Evolutionary conservation across 2,113 vertebrate genomes (phyloP).

Genomic region (Tiliqua scincoides): DNA sequence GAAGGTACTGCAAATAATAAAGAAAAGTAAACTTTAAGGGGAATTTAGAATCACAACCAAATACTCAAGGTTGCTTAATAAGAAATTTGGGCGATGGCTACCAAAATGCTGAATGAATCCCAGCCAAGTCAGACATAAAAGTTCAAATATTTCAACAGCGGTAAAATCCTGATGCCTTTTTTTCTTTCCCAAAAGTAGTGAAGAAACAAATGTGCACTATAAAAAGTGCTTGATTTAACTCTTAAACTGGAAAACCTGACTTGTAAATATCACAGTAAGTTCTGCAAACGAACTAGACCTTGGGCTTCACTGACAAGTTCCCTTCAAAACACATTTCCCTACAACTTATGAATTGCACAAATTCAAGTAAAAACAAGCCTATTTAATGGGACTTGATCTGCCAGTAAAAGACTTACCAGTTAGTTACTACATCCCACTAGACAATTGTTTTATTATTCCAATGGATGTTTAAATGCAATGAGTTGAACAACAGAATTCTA

Average conservation of each 20-base stretch:
- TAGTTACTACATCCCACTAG: not conserved
- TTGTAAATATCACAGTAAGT: not conserved
- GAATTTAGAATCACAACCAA: slow-evolving; percentile 42
- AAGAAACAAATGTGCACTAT: not conserved
- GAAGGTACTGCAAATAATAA: slow-evolving; percentile 20
- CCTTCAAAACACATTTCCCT: not conserved
- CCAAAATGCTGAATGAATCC: slow-evolving; percentile 39
- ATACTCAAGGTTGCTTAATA: slow-evolving; percentile 46
- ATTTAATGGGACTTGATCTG: not conserved
- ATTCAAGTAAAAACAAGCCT: not conserved
- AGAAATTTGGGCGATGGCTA: slow-evolving; percentile 50
- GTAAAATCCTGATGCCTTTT: slow-evolving; percentile 25
- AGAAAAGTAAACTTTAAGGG: slow-evolving; percentile 36
- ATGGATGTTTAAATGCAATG: not conserved
- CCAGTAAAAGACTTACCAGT: not conserved
- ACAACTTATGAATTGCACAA: not conserved
- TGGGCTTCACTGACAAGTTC: not conserved
- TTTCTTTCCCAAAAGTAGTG: slow-evolving; percentile 32
- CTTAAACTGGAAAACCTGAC: slow-evolving; percentile 10
- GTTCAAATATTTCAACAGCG: slow-evolving; percentile 46
- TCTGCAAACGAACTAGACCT: not conserved
- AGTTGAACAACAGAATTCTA: not conserved
- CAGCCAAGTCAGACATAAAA: slow-evolving; percentile 21
- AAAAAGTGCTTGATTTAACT: slow-evolving; percentile 15
- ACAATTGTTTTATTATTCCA: not conserved